Base-by-base conservation (phyloP, 2,797 vertebrate species). In the Chelonia mydas region DNA sequence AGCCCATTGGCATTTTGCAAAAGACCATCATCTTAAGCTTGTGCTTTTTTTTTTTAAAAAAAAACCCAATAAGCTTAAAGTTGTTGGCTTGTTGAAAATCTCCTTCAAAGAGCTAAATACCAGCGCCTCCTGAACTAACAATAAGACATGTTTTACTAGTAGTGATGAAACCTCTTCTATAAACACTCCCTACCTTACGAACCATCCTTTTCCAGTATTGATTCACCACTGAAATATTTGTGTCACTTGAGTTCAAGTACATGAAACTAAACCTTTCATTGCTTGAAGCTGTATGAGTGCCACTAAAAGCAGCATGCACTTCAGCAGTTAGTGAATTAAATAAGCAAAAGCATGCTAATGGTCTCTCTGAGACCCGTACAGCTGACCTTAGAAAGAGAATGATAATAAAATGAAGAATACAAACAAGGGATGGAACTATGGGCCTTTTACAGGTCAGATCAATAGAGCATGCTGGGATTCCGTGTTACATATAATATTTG, bases 81-180 rank as follows among this genome's bases (percentile, higher is more conserved):
- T 90, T 96, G 86, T 94, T 98, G 97, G 97, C 97, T 97, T 95
- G 84, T 96, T 86, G 96, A 96, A 97, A 95, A 90, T 96, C 91
- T 91, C 95, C 97, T 98, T 98, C 96, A 97, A 97, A 98, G 97
- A 97, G 93, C 96, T 97, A 98, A 97, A 98, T 98, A 98, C 96
- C 97, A 97, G 94, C 86, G 84, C 98, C 98, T 98, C 98, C 98
- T 98, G 98, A 98, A 98, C 98, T 98, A 98, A 98, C 98, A 98
- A 97, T 96, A 97, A 97, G 97, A 97, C 83, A 91, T 98, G 98
- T 98, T 98, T 98, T 98, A 98, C 96, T 98, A 98, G 97, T 94
- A 96, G 97, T 98, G 98, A 98, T 98, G 98, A 98, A 98, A 98
- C 97, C 94, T 96, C 98, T 98, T 98, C 96, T 98, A 92, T 98